Base-by-base conservation (phyloP, 1,140 invertebrate genomes). In the Doryteuthis pealeii region DNA sequence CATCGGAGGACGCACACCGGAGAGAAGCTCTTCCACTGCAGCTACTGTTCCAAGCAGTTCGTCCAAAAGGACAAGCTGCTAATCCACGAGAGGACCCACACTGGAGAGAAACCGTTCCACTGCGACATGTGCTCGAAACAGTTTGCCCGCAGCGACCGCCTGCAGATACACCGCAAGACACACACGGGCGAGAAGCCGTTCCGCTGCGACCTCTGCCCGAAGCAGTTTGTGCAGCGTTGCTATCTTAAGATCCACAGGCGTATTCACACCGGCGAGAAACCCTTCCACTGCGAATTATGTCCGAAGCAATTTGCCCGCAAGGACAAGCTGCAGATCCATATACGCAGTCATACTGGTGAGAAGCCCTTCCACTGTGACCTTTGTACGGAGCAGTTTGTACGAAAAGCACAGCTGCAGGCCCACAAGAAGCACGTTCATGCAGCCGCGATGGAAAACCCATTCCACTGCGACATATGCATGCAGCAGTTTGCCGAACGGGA, bases 61-160 rank as follows among this genome's bases (percentile, higher is more conserved):
- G 30, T 33, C 12, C 66, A 68, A 26, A 32, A 18, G 18, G 66
- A 33, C 32, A 31, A 68, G 31, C 31, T 68, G 28, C 28, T 32
- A 5, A 68, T 32, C 2, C 66, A 68, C 32, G 66, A 32, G 18
- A 26, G 32, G 32, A 68, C 66, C 2, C 66, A 68, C 66, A 98
- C 96, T 0, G 95, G 97, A 82, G 95, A 96, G 79, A 97, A 97
- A 85, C 96, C 96, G 0, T 97, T 96, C 89, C 93, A 96, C 82
- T 98, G 96, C 83, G 89, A 92, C 73, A 92, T 93, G 0, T 98
- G 96, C 82, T 94, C 93, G 40, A 96, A 96, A 86, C 93, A 94
- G 1, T 96, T 96, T 85, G 91, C 94, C 35, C 90, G 94, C 72
- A 95, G 95, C 83, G 95, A 94, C 87, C 94, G 95, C 85, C 89